phyloP scores from a whole-genome alignment of 2,113 vertebrate genomes.

The Trematomus loennbergii region DNA sequence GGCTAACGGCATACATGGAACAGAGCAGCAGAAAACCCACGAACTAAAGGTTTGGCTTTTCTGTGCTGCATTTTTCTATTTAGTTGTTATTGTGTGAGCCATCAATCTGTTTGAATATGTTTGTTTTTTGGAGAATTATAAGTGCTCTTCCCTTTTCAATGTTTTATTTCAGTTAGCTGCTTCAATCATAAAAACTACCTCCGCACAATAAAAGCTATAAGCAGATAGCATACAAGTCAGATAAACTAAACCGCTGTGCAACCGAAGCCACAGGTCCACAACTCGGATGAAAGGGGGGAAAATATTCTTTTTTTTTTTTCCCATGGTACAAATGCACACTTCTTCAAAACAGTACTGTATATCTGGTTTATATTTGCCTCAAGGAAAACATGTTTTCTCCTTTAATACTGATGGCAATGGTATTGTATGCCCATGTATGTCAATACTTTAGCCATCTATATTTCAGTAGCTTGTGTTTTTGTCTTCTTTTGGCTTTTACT shows the following conservation, averaged over 20 bases:
- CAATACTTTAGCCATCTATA: constrained; percentile 1
- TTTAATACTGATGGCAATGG: background rate
- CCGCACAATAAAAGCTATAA: constrained; percentile 23
- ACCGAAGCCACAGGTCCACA: background rate
- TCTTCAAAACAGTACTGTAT: background rate
- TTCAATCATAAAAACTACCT: constrained; percentile 21
- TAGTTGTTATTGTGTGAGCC: background rate
- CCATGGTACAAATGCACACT: background rate
- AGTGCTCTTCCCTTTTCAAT: background rate
- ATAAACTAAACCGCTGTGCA: background rate
- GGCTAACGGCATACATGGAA: constrained; percentile 9
- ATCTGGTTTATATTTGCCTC: constrained; percentile 6
- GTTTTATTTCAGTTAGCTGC: background rate
- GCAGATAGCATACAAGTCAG: background rate
- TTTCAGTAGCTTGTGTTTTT: background rate
- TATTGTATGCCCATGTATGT: background rate
- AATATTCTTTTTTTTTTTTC: background rate
- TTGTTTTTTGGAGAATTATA: background rate
- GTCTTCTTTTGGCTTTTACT: background rate
- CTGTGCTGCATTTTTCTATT: background rate
- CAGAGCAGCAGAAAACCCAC: constrained; percentile 1
- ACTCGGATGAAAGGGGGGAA: no score
- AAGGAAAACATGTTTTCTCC: background rate
- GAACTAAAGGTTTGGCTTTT: background rate
- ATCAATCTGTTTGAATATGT: background rate